Percentiles rank a stretch among this genome's conserved stretches.
Evolutionary conservation across 2,888 invertebrate species (phyloP).

Genomic region (Hololepta plana): DNA sequence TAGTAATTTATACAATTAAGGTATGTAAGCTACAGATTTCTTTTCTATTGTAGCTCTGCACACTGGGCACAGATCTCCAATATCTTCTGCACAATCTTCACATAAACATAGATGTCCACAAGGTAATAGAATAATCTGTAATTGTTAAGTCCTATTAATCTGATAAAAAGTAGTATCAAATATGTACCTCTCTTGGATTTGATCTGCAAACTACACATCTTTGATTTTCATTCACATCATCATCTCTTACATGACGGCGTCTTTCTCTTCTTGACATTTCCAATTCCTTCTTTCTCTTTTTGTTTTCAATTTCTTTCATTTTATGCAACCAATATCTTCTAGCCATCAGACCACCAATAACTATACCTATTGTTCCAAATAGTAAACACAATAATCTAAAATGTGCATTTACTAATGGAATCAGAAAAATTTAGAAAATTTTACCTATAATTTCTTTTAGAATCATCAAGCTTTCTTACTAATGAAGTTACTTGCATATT

Average conservation of each 20-base stretch:
- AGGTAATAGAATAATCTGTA: conserved; percentile 61
- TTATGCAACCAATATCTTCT: conserved; percentile 31
- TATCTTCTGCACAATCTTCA: conserved; percentile 61
- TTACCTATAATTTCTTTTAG: conserved; percentile 50
- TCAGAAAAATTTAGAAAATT: conserved; percentile 6
- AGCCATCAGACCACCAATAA: conserved; percentile 30
- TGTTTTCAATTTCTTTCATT: conserved; percentile 31
- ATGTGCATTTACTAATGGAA: conserved; percentile 7
- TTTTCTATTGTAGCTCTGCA: conserved; percentile 53
- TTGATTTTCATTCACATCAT: conserved; percentile 42
- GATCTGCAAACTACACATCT: conserved; percentile 72
- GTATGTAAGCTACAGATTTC: conserved; percentile 59
- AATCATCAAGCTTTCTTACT: conserved; percentile 51
- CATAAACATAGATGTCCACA: conserved; percentile 86
- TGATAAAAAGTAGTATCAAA: conserved; percentile 1
- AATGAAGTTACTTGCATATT: conserved; percentile 60
- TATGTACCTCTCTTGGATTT: conserved; percentile 58
- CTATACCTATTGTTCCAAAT: conserved; percentile 35
- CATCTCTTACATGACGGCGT: conserved; percentile 42
- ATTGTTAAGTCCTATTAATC: conserved; percentile 11
- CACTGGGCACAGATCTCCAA: conserved; percentile 56
- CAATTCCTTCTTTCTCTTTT: conserved; percentile 36
- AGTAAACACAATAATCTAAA: conserved; percentile 32
- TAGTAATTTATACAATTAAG: conserved; percentile 25
- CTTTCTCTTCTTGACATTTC: conserved; percentile 48